Evolutionary conservation across 2,888 invertebrate species (phyloP).

Genomic region (Caenorhabditis wallacei): DNA sequence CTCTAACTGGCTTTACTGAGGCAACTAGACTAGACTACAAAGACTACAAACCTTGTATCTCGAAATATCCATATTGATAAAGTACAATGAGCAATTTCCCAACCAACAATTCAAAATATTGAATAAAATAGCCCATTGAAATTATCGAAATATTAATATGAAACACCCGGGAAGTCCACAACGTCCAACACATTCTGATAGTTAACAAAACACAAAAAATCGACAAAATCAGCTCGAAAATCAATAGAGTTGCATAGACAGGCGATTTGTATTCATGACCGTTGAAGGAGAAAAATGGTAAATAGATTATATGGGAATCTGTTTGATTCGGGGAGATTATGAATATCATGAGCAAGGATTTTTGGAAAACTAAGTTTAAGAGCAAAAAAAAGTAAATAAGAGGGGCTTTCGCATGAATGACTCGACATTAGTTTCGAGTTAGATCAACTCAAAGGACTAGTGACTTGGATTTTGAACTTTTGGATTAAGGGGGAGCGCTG

Average conservation of each 20-base stretch:
- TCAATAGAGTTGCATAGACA: not conserved
- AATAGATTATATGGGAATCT: conserved; percentile 1
- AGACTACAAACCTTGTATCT: conserved; percentile 8
- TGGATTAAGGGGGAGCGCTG: too few relatives aligned
- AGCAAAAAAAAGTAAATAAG: conserved; percentile 7
- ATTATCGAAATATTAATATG: conserved; percentile 49
- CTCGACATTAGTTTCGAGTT: too few relatives aligned
- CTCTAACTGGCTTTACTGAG: too few relatives aligned
- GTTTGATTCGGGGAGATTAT: too few relatives aligned
- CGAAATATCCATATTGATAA: conserved; percentile 39
- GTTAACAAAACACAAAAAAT: conserved; percentile 16
- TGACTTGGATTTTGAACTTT: too few relatives aligned
- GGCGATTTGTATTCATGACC: conserved; percentile 36
- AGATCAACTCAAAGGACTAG: too few relatives aligned
- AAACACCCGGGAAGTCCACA: conserved; percentile 32
- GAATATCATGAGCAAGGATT: not conserved
- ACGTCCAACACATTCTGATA: conserved; percentile 3
- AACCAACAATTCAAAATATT: conserved; percentile 37
- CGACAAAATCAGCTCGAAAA: conserved; percentile 7
- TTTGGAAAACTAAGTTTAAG: not conserved
- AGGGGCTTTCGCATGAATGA: too few relatives aligned
- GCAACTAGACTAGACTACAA: not conserved
- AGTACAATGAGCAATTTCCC: conserved; percentile 20
- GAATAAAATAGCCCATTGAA: conserved; percentile 21
- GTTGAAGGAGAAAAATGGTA: conserved; percentile 48